phyloP scores from a whole-genome alignment of 2,113 vertebrate genomes.

The Engraulis encrasicolus region DNA sequence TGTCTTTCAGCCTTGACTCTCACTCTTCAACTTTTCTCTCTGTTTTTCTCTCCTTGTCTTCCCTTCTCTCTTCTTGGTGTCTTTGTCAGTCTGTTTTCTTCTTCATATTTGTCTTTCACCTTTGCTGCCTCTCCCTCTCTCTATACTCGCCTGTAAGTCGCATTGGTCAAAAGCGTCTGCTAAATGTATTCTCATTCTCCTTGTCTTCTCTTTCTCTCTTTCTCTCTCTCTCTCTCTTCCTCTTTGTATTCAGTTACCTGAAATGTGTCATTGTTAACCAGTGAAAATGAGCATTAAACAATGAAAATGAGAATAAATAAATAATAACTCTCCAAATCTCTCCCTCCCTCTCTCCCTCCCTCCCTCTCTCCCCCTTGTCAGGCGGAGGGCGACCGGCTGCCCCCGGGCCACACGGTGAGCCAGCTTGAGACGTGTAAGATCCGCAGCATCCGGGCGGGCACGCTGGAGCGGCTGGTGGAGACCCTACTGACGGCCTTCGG shows the following conservation, averaged over 20 bases:
- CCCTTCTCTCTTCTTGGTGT: conserved; percentile 46
- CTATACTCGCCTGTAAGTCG: no score
- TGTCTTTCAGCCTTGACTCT: no score
- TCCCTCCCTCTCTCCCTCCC: conserved; percentile 50
- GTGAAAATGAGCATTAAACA: no score
- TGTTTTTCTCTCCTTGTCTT: conserved; percentile 36
- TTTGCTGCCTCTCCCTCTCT: conserved; percentile 43
- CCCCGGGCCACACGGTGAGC: conserved; percentile 90
- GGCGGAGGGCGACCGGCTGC: conserved; percentile 86
- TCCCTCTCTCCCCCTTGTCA: conserved; percentile 28
- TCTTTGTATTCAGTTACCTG: no score
- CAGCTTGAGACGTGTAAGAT: conserved; percentile 94
- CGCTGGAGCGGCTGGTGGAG: conserved; percentile 93
- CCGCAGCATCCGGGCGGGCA: conserved; percentile 91
- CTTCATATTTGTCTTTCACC: conserved; percentile 24
- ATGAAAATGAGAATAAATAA: no score
- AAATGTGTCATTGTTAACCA: no score
- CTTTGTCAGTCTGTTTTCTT: conserved; percentile 36
- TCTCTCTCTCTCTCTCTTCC: conserved; percentile 48
- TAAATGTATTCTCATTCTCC: no score
- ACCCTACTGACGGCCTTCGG: conserved; percentile 90
- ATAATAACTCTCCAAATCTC: no score
- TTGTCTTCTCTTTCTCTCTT: no score
- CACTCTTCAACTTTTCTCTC: not conserved
- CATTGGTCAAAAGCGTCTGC: no score